These are phyloP conservation scores for Phengaris arion DNA, from an alignment of 2,888 invertebrate species.

Conservation along the genomic window DNA sequence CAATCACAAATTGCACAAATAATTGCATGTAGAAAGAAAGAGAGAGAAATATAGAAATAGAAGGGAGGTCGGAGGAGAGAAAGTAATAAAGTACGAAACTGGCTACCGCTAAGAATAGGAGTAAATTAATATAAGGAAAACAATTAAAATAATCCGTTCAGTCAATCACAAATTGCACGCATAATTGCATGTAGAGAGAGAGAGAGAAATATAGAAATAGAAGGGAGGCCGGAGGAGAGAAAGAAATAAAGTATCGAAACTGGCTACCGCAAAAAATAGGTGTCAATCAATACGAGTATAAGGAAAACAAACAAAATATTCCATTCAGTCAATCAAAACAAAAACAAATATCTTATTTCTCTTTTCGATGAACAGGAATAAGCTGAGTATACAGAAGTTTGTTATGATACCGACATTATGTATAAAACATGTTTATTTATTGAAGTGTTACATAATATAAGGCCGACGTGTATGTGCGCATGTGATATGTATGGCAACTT, in stretches of 20 bases:
- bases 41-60: too few species aligned
- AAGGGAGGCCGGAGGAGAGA: background rate
- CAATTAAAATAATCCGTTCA: background rate
- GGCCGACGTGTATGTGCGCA: background rate
- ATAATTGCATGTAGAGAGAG: too few species aligned
- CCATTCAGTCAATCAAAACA: background rate
- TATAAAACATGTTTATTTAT: background rate
- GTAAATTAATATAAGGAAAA: background rate
- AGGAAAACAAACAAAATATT: background rate
- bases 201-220: too few species aligned
- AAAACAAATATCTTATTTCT: conserved; percentile 15
- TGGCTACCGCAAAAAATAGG: background rate
- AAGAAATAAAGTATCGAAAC: background rate
- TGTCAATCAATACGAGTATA: background rate
- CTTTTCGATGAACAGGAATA: background rate
- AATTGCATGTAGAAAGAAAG: too few species aligned
- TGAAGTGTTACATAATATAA: background rate
- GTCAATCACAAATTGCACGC: background rate
- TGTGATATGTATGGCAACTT: background rate
- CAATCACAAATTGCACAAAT: too few species aligned
- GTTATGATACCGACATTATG: conserved; percentile 1
- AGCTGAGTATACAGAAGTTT: background rate
- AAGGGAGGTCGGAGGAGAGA: background rate
- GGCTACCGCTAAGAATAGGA: too few species aligned
- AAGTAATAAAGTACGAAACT: too few species aligned